Conservation (phyloP, 1,140 invertebrate species). For the Vanessa tameamea region DNA sequence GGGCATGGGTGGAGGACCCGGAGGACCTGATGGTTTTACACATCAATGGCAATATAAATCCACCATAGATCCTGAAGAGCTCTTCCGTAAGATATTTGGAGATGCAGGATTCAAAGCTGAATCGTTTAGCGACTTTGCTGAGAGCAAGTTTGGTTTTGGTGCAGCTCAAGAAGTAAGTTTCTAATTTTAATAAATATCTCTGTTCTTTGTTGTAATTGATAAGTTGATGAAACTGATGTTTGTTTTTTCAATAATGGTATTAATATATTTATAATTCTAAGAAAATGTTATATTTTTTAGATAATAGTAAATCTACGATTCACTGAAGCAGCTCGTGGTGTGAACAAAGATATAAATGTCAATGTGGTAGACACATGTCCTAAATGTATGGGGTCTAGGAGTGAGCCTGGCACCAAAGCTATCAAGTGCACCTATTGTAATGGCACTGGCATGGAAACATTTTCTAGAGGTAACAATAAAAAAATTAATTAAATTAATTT, state of each 20-base stretch:
- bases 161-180: conserved; percentile 90
- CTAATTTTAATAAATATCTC: background rate
- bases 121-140: conserved; percentile 90
- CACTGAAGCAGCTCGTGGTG: conserved; percentile 96
- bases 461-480: conserved; percentile 83
- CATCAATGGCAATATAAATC: conserved; percentile 92
- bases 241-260: too few relatives aligned
- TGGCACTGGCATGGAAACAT: conserved; percentile 98
- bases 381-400: conserved; percentile 91
- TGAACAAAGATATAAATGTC: conserved; percentile 95
- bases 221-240: too few relatives aligned
- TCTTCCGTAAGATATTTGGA: conserved; percentile 95
- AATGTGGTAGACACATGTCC: conserved; percentile 96
- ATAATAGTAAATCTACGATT: conserved; percentile 93
- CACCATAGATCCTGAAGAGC: conserved; percentile 95
- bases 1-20: conserved; percentile 83
- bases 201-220: too few relatives aligned
- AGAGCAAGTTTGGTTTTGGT: conserved; percentile 93
- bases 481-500: background rate
- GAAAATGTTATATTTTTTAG: background rate
- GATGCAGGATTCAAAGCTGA: conserved; percentile 86
- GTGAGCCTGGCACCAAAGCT: conserved; percentile 94
- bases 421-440: conserved; percentile 95
- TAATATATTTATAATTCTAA: too few relatives aligned
- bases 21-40: conserved; percentile 82